Evolutionary conservation across 2,797 vertebrate genomes (phyloP).

Genomic region (Smutsia temminckii): DNA sequence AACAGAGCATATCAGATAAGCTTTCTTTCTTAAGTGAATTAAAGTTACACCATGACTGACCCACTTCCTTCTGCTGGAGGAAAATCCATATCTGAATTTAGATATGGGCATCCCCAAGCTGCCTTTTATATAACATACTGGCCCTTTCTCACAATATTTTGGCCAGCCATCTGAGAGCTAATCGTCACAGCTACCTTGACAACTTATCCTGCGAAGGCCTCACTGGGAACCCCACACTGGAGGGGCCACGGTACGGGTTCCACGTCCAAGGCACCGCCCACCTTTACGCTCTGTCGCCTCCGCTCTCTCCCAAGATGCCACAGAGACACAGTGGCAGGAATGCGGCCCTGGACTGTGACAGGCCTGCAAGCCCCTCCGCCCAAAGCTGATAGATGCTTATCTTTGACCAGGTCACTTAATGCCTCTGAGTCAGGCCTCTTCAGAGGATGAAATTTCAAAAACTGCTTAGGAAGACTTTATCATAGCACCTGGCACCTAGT

Average conservation of each 20-base stretch:
- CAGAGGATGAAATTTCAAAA: background rate
- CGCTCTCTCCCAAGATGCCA: no score
- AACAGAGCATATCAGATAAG: accelerated
- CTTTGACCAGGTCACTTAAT: background rate
- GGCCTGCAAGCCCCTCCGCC: background rate
- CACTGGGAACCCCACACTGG: background rate
- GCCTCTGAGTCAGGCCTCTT: background rate
- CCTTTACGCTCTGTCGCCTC: background rate
- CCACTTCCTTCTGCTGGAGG: background rate
- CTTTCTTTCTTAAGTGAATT: background rate
- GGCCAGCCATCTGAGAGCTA: background rate
- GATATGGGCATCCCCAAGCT: background rate
- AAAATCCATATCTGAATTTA: background rate
- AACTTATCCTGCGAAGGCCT: conserved; percentile 16
- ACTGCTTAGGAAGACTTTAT: background rate
- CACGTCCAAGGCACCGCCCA: background rate
- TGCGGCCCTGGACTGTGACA: background rate
- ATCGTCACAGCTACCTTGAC: background rate
- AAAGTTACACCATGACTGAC: background rate
- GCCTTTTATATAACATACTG: background rate
- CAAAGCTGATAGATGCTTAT: background rate
- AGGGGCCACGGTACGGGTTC: no score
- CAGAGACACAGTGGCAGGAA: background rate
- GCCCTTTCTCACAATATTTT: background rate
- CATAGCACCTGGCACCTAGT: no score